Conservation (phyloP, 2,888 invertebrate species). For the Hypolimnas misippus region DNA sequence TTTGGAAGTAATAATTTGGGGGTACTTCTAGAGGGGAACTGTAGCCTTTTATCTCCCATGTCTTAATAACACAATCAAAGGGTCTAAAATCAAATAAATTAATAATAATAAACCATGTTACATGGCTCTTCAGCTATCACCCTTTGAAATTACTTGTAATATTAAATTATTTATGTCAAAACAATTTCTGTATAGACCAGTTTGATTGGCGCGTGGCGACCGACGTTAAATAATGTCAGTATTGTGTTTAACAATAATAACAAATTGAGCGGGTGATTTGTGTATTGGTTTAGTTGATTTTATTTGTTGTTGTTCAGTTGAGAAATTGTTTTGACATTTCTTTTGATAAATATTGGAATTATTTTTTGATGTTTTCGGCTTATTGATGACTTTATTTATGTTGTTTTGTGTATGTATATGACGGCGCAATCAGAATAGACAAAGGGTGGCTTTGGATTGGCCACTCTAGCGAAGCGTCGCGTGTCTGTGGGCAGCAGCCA, state of each 20-base stretch:
- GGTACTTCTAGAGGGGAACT: not conserved
- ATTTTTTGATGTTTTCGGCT: too few relatives aligned
- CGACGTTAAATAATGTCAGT: not conserved
- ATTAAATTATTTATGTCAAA: constrained; percentile 54
- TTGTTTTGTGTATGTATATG: too few relatives aligned
- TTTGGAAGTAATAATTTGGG: too few relatives aligned
- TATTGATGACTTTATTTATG: too few relatives aligned
- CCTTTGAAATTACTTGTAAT: constrained; percentile 30
- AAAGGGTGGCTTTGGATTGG: too few relatives aligned
- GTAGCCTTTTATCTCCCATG: not conserved
- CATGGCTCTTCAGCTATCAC: constrained; percentile 28
- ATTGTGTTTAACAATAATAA: constrained; percentile 1
- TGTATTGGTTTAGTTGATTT: not conserved
- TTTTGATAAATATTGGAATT: not conserved
- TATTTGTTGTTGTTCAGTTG: not conserved
- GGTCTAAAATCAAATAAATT: constrained; percentile 18
- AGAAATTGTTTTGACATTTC: not conserved
- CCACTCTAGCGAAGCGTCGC: too few relatives aligned
- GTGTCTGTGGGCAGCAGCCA: too few relatives aligned
- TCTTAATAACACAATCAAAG: constrained; percentile 9
- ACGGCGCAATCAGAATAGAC: too few relatives aligned
- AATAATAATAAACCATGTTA: constrained; percentile 14
- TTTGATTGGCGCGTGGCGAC: constrained; percentile 7
- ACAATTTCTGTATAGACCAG: constrained; percentile 45
- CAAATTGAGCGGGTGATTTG: constrained; percentile 6